These are phyloP conservation scores for Ceyx melanurus DNA, from an alignment of 2,113 vertebrate species.

Conservation along the genomic window DNA sequence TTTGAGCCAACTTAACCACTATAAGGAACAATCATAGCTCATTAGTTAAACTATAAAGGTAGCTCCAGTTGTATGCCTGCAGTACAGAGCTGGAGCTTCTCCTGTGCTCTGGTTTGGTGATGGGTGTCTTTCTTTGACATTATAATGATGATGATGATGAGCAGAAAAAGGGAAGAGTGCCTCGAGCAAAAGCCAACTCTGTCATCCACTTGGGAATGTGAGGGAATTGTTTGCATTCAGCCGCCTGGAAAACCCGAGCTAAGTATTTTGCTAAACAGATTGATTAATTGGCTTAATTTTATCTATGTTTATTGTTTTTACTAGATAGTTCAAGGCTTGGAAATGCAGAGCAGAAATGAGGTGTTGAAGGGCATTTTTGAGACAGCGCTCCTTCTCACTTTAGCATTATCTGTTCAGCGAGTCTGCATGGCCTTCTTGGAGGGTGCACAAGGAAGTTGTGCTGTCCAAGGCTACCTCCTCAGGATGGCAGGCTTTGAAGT, in stretches of 20 bases:
- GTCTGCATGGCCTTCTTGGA: background rate
- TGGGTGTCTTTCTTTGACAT: background rate
- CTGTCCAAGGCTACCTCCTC: background rate
- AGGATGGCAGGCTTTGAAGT: background rate
- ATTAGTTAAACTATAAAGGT: background rate
- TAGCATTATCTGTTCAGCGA: background rate
- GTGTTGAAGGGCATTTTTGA: background rate
- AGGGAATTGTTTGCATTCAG: background rate
- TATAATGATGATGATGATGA: background rate
- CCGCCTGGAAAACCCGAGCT: background rate
- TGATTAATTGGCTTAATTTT: background rate
- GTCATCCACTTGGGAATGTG: background rate
- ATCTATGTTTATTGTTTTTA: background rate
- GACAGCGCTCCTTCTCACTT: too few species aligned
- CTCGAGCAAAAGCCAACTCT: background rate
- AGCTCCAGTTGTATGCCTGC: accelerated
- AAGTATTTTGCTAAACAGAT: background rate
- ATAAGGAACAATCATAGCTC: background rate
- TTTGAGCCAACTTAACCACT: background rate
- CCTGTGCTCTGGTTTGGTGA: background rate
- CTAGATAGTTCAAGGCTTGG: background rate
- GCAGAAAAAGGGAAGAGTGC: background rate
- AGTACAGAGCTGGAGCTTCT: background rate
- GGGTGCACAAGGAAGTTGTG: background rate
- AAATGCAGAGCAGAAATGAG: background rate